A percentile compares a stretch with the other conserved stretches of the same genome.
phyloP scores from a whole-genome alignment of 2,113 vertebrate genomes.

The Eira barbara region DNA sequence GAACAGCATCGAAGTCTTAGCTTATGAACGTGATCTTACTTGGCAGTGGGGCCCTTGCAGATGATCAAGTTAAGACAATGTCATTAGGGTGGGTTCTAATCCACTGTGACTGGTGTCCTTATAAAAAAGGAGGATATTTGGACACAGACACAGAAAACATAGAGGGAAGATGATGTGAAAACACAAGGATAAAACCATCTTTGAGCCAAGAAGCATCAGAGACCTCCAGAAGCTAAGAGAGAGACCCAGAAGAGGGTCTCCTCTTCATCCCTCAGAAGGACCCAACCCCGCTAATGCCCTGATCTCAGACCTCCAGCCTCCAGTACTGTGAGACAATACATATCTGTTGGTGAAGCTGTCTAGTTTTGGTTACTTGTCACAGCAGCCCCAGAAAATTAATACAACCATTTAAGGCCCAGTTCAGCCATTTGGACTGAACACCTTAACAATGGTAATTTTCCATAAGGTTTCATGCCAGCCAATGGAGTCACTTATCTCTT shows the following conservation, averaged over 20 bases:
- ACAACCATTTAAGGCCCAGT: constrained; percentile 52
- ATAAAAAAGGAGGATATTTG: neutral
- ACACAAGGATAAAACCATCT: neutral
- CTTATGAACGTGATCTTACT: neutral
- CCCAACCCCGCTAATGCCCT: neutral
- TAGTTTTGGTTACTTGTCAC: neutral
- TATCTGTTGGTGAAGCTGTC: neutral
- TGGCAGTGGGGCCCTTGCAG: neutral
- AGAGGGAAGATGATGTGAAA: no score
- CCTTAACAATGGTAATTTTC: constrained; percentile 36
- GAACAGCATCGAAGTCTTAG: neutral
- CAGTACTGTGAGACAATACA: fast-evolving
- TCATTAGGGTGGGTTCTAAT: neutral
- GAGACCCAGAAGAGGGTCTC: no score
- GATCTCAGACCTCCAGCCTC: neutral
- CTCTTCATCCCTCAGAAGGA: fast-evolving
- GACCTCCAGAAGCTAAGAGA: neutral
- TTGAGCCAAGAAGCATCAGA: neutral
- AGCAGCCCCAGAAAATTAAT: neutral
- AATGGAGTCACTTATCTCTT: constrained; percentile 52
- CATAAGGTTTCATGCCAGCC: constrained; percentile 56
- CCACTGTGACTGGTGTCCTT: neutral
- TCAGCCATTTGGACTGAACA: constrained; percentile 68
- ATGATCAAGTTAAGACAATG: neutral
- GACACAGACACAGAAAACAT: neutral